Base-by-base conservation (phyloP, 2,113 vertebrate species). In the Furnarius figulus region DNA sequence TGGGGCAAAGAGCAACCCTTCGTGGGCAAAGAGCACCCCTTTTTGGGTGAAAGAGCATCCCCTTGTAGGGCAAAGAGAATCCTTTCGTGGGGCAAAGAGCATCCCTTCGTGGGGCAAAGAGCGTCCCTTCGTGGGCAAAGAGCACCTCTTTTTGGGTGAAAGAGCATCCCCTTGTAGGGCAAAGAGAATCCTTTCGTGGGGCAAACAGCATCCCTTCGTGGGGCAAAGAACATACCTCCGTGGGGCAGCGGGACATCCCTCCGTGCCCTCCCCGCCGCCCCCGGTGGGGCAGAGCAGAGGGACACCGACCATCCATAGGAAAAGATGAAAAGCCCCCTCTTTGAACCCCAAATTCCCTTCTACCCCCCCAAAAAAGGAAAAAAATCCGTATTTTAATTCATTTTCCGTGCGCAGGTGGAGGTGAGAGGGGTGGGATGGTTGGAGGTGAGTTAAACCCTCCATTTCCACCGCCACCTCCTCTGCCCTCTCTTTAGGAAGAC, bases 241-340 rank as follows among this genome's bases (percentile, higher is more conserved):
- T 21, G 68, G 59, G 59, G 23, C 24, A 62, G 20, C 3, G 30
- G 62, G 30, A 33, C 40, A 44, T 5, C 71, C 24, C 35, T 30
- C 66, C 31, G 21, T 35, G 53, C 37, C 62, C 35, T 52, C 15
- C 9, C 30, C 30, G 22, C 23, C 6, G n/a, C 27, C 21, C 37
- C 67, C 18, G 5, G 10, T 12, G 5, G 52, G 52, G 10, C 58
- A 42, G 65, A 23, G 35, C 33, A 15, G 49, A 2, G 17, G 30
- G 61, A 23, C 14, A 4, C 6, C 2, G 7, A 10, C 3, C 35
- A 21, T 31, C 31, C 44, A 2, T 6, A 49, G n/a, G 8, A n/a
- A 44, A 33, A 5, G 28, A 42, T 62, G 37, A 17, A 39, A 53
- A 49, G 6, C 9, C n/a, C 35, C 24, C 3, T 8, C 28, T 25